Percentiles rank a stretch among this genome's conserved stretches.
Conservation (phyloP, 2,113 vertebrate species). For the Conger conger region DNA sequence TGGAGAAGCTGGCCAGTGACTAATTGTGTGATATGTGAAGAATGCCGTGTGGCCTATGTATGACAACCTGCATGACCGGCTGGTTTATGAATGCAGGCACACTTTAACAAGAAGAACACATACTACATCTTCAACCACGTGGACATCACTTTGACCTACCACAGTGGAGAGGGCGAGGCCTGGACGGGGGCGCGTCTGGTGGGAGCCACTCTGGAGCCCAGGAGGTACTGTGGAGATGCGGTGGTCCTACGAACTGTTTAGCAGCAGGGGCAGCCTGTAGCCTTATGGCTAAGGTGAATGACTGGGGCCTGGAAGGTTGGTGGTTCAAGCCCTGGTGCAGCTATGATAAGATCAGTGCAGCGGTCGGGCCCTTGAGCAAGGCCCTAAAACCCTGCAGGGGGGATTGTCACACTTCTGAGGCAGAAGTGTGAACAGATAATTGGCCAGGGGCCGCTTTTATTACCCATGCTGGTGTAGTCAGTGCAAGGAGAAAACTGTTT, state of each 20-base stretch:
- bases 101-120: conserved; percentile 88
- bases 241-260: neutral
- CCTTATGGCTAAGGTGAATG: no score
- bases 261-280: no score
- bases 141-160: conserved; percentile 89
- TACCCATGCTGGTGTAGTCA: neutral
- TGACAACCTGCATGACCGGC: neutral
- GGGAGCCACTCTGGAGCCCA: conserved; percentile 91
- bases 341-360: no score
- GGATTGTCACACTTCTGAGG: no score
- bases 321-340: no score
- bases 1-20: neutral
- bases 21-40: neutral
- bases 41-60: neutral
- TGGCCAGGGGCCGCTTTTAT: neutral
- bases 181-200: conserved; percentile 86
- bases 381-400: no score
- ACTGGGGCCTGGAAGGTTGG: no score
- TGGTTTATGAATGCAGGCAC: conserved; percentile 65
- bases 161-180: conserved; percentile 75
- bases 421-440: neutral
- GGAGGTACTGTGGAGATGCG: conserved; percentile 72
- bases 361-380: no score
- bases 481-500: neutral
- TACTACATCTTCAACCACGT: conserved; percentile 97